phyloP scores from a whole-genome alignment of 2,113 vertebrate species.

The Sisor rabdophorus region DNA sequence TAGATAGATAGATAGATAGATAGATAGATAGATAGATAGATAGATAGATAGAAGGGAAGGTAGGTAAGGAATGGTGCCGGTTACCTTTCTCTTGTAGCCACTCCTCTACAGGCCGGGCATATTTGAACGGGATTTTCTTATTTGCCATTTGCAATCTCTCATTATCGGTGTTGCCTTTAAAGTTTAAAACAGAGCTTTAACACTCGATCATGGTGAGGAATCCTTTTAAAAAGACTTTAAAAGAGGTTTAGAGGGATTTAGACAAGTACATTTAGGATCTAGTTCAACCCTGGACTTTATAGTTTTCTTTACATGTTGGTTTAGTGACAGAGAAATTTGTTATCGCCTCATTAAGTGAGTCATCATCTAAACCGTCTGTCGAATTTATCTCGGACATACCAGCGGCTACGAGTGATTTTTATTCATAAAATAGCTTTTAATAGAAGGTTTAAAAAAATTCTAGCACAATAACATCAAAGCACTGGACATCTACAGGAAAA shows the following conservation, averaged over 20 bases:
- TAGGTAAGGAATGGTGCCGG: constrained; percentile 60
- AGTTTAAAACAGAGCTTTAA: constrained; percentile 88
- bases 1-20: not conserved
- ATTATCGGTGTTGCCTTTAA: constrained; percentile 99
- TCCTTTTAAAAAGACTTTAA: constrained; percentile 60
- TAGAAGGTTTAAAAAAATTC: not conserved
- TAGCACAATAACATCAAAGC: not conserved
- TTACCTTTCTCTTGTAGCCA: constrained; percentile 99
- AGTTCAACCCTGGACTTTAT: constrained; percentile 18
- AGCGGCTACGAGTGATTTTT: not conserved
- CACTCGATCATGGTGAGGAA: constrained; percentile 12
- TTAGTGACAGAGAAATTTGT: constrained; percentile 30
- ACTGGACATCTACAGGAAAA: constrained; percentile 14
- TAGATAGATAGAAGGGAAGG: constrained; percentile 19
- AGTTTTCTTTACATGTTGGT: not conserved
- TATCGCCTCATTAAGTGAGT: constrained; percentile 15
- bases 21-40: not conserved
- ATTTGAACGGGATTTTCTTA: constrained; percentile 99
- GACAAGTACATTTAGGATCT: constrained; percentile 42
- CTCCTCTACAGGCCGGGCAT: constrained; percentile 93
- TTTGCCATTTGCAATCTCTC: constrained; percentile 98
- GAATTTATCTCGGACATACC: not conserved
- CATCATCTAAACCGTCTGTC: constrained; percentile 11
- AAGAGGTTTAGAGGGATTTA: constrained; percentile 57
- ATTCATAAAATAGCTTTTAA: constrained; percentile 5